Evolutionary conservation across 2,888 invertebrate genomes (phyloP).

Genomic region (Rhimphoctona megacephalus): DNA sequence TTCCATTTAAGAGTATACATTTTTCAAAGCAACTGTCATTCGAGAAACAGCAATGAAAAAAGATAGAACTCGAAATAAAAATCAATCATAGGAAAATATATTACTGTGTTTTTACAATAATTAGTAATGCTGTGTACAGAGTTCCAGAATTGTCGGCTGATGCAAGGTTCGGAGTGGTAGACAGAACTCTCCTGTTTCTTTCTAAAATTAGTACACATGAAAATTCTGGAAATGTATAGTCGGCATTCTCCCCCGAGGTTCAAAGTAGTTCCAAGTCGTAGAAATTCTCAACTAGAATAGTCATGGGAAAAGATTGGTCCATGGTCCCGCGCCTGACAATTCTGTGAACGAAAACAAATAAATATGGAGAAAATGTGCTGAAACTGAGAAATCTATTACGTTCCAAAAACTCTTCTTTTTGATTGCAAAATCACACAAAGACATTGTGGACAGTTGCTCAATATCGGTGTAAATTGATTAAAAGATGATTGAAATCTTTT

Average conservation of each 20-base stretch:
- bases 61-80: background rate
- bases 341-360: constrained; percentile 18
- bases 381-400: background rate
- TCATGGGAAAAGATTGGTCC: constrained; percentile 15
- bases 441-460: background rate
- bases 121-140: background rate
- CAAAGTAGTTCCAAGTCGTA: constrained; percentile 11
- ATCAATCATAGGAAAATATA: background rate
- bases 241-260: constrained; percentile 16
- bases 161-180: constrained; percentile 15
- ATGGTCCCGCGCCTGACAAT: background rate
- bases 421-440: background rate
- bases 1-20: background rate
- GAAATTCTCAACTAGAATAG: constrained; percentile 41
- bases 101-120: background rate
- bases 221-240: constrained; percentile 60
- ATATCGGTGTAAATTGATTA: background rate
- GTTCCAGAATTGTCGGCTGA: constrained; percentile 6
- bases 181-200: constrained; percentile 33
- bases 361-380: background rate
- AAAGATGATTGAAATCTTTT: background rate
- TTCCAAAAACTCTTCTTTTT: background rate
- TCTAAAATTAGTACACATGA: constrained; percentile 61
- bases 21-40: no score
- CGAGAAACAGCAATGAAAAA: no score